phyloP scores from a whole-genome alignment of 2,113 vertebrate genomes.

The Malurus melanocephalus region DNA sequence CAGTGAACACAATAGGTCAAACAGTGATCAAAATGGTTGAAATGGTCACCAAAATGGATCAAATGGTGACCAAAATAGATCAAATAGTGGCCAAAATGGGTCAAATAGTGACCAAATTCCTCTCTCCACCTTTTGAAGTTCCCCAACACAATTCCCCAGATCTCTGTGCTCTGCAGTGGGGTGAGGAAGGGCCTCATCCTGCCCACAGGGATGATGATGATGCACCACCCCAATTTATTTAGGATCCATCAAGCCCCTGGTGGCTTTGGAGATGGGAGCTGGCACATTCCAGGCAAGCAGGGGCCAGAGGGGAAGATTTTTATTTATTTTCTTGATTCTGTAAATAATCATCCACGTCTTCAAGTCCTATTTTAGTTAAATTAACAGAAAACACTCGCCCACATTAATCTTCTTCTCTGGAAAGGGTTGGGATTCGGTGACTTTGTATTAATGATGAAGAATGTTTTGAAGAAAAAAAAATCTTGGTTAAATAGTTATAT shows the following conservation, averaged over 20 bases:
- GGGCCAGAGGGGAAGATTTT: neutral
- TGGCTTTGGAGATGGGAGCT: neutral
- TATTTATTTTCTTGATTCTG: neutral
- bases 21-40: no score
- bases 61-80: neutral
- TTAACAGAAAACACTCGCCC: neutral
- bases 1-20: no score
- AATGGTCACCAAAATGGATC: neutral
- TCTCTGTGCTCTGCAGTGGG: neutral
- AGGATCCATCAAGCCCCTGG: accelerated
- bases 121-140: neutral
- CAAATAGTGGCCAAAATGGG: neutral
- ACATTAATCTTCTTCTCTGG: neutral
- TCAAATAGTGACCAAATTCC: neutral
- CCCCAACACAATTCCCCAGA: accelerated
- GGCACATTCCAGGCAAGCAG: neutral
- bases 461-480: neutral
- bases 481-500: neutral
- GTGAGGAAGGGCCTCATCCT: neutral
- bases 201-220: neutral
- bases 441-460: neutral
- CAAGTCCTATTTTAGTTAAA: neutral
- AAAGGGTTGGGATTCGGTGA: neutral
- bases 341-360: accelerated
- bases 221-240: accelerated